Percentiles rank a stretch among this genome's conserved stretches.
Evolutionary conservation across 2,113 vertebrate genomes (phyloP).

Genomic region (Pteronura brasiliensis): DNA sequence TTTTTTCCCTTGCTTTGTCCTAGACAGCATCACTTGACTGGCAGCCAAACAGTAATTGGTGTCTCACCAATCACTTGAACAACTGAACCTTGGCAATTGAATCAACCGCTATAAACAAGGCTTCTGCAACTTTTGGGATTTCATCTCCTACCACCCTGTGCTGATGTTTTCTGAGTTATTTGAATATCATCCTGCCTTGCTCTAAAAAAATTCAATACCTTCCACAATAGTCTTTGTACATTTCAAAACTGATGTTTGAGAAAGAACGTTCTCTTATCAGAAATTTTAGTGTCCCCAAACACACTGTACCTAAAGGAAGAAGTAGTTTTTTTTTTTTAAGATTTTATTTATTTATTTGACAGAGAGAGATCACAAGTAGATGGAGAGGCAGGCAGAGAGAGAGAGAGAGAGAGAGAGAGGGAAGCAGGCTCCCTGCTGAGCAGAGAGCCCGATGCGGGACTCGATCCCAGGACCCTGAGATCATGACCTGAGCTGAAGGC

Average conservation of each 20-base stretch:
- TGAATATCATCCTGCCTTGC: neutral
- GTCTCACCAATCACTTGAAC: neutral
- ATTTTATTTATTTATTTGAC: too few relatives aligned
- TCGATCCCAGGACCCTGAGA: too few relatives aligned
- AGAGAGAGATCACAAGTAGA: too few relatives aligned
- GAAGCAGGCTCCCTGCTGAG: too few relatives aligned
- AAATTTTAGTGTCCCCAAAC: neutral
- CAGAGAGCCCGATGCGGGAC: too few relatives aligned
- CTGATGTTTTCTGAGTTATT: neutral
- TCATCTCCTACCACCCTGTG: neutral
- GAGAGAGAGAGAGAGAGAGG: too few relatives aligned
- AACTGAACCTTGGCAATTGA: neutral
- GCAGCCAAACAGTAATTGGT: neutral
- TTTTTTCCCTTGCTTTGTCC: neutral
- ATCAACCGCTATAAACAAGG: neutral
- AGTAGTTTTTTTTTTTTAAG: too few relatives aligned
- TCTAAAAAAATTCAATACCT: neutral
- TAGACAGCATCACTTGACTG: neutral
- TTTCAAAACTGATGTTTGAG: neutral
- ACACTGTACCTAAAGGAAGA: neutral
- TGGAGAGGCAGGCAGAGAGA: too few relatives aligned
- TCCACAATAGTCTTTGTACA: neutral
- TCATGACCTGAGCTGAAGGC: too few relatives aligned
- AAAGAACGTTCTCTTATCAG: neutral
- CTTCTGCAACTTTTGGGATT: neutral